A percentile compares a stretch with the other conserved stretches of the same genome.
Evolutionary conservation across 2,888 invertebrate species (phyloP).

Genomic region (Polydrusus tereticollis): DNA sequence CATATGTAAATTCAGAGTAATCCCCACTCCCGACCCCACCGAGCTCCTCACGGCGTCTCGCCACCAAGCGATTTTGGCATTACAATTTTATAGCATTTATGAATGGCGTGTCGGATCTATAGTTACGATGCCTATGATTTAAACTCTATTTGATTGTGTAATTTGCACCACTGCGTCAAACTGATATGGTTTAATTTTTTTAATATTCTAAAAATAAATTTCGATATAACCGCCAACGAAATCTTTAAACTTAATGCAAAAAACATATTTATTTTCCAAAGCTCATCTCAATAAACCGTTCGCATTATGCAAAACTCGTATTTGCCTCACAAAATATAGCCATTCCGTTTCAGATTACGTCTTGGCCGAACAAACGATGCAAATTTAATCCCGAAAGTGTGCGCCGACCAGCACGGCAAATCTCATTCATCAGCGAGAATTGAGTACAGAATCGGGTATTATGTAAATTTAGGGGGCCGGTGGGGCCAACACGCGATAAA

Average conservation of each 20-base stretch:
- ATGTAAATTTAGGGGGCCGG: constrained; percentile 43
- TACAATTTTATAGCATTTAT: too few relatives aligned
- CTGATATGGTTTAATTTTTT: too few relatives aligned
- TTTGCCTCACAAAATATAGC: constrained; percentile 22
- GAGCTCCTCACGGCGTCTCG: too few relatives aligned
- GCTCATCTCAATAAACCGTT: constrained; percentile 24
- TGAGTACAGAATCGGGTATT: constrained; percentile 49
- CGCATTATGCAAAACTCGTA: constrained; percentile 23
- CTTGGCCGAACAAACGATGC: constrained; percentile 41
- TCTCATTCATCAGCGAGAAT: constrained; percentile 49
- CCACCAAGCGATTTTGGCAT: too few relatives aligned
- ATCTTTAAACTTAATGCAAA: constrained; percentile 20
- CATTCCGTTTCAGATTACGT: constrained; percentile 28
- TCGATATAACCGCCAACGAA: too few relatives aligned
- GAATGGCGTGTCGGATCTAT: too few relatives aligned
- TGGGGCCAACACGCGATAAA: constrained; percentile 39
- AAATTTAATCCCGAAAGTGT: constrained; percentile 50
- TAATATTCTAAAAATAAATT: too few relatives aligned
- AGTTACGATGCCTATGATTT: too few relatives aligned
- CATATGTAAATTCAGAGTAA: too few relatives aligned
- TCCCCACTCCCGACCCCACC: too few relatives aligned
- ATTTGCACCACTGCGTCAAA: too few relatives aligned
- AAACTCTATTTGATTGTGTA: too few relatives aligned
- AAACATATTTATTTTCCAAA: constrained; percentile 11
- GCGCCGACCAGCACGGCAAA: constrained; percentile 41